A percentile compares a stretch with the other conserved stretches of the same genome.
Evolutionary conservation across 2,888 invertebrate genomes (phyloP).

Genomic region (Quadroppia sp.): DNA sequence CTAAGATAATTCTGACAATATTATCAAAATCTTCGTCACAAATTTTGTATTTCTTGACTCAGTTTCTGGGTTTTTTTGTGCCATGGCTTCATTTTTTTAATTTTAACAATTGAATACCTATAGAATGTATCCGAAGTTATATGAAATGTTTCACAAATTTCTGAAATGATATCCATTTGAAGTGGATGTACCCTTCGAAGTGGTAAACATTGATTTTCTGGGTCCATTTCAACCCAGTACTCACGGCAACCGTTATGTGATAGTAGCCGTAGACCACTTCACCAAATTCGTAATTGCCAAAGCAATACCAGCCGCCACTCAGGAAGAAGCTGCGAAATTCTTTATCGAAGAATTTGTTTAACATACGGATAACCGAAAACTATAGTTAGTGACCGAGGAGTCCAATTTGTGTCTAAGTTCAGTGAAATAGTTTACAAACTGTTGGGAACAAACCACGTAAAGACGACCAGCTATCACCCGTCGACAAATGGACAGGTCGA

Average conservation of each 20-base stretch:
- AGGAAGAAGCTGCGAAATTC: slow-evolving; percentile 44
- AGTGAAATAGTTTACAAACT: not conserved
- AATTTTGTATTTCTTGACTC: no score
- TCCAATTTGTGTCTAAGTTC: slow-evolving; percentile 27
- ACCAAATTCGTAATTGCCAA: slow-evolving; percentile 45
- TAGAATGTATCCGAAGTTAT: slow-evolving; percentile 28
- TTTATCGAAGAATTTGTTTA: slow-evolving; percentile 45
- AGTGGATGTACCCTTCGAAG: not conserved
- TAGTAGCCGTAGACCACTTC: slow-evolving; percentile 41
- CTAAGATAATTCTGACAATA: no score
- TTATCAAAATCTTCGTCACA: no score
- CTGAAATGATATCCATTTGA: slow-evolving; percentile 24
- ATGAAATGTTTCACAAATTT: slow-evolving; percentile 33
- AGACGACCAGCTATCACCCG: slow-evolving; percentile 46
- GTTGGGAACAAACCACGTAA: slow-evolving; percentile 37
- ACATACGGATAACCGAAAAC: slow-evolving; percentile 45
- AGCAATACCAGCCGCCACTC: slow-evolving; percentile 43
- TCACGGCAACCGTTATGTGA: not conserved
- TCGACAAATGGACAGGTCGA: slow-evolving; percentile 47
- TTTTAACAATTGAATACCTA: no score
- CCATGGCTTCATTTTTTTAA: no score
- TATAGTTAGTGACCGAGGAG: slow-evolving; percentile 45
- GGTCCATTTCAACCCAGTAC: not conserved
- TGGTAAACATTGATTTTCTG: not conserved
- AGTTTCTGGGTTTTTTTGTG: no score